Conservation (phyloP, 2,113 vertebrate genomes). For the Paramormyrops kingsleyae region DNA sequence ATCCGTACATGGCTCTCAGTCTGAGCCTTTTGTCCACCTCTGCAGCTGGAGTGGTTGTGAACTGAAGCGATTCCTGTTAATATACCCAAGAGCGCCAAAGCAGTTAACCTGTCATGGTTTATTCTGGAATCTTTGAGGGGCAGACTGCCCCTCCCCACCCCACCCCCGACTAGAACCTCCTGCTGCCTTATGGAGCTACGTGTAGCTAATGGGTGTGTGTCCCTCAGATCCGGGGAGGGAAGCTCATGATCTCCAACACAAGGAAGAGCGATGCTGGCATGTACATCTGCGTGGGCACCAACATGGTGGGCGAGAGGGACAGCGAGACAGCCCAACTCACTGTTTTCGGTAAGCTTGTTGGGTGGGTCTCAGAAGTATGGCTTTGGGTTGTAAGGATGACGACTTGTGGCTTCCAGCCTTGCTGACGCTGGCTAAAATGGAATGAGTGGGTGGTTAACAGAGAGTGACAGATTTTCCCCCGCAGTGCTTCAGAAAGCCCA, state of each 20-base stretch:
- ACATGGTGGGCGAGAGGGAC: conserved; percentile 96
- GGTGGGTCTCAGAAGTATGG: not conserved
- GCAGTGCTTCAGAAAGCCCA: not conserved
- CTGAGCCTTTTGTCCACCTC: too few species aligned
- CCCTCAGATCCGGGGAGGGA: conserved; percentile 87
- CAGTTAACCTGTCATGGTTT: not conserved
- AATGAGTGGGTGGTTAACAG: not conserved
- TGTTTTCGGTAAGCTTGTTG: conserved; percentile 78
- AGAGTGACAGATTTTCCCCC: not conserved
- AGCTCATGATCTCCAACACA: conserved; percentile 97
- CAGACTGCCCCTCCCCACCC: not conserved
- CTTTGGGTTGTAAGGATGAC: not conserved
- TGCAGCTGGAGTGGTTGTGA: not conserved
- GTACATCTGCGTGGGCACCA: conserved; percentile 93
- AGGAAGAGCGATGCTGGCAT: conserved; percentile 90
- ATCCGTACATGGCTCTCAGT: not conserved
- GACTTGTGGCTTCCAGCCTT: not conserved
- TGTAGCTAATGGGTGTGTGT: not conserved
- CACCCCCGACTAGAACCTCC: not conserved
- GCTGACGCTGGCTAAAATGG: not conserved
- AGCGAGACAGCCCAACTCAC: conserved; percentile 94
- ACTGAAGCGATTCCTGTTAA: not conserved
- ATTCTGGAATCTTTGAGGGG: not conserved
- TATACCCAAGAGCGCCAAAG: not conserved
- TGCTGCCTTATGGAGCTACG: not conserved